A percentile compares a stretch with the other conserved stretches of the same genome.
These are phyloP conservation scores for Aplysina aerophoba DNA, from an alignment of 37 sponge, comb jelly and placozoan genomes.

Conservation along the genomic window DNA sequence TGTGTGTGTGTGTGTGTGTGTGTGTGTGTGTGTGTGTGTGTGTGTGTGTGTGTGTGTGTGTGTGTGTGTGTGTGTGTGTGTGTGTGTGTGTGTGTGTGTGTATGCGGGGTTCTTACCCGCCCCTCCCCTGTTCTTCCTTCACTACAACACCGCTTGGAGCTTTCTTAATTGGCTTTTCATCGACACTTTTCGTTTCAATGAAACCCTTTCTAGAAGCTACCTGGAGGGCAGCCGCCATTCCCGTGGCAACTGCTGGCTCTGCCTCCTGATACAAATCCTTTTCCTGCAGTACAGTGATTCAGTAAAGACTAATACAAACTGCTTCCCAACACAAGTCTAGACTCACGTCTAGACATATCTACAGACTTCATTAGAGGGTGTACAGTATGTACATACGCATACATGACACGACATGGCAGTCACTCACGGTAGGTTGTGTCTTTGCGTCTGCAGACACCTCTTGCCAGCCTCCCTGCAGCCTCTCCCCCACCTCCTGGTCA, in stretches of 20 bases:
- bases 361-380: no score
- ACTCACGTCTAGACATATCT: no score
- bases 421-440: slow-evolving; percentile 7
- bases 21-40: neutral
- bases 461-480: neutral
- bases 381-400: no score
- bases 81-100: neutral
- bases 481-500: no score
- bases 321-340: no score
- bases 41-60: neutral
- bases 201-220: slow-evolving; percentile 90
- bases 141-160: neutral
- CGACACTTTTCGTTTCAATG: slow-evolving; percentile 54
- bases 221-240: slow-evolving; percentile 86
- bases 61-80: neutral
- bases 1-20: neutral
- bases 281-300: slow-evolving; percentile 40
- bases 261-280: slow-evolving; percentile 81
- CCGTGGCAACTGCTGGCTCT: slow-evolving; percentile 79
- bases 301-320: no score
- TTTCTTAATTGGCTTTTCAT: slow-evolving; percentile 20
- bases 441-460: neutral
- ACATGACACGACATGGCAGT: neutral
- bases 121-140: slow-evolving; percentile 58
- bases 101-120: slow-evolving; percentile 44